Evolutionary conservation across 2,797 vertebrate genomes (phyloP).

Genomic region (Ambastaia sidthimunki): DNA sequence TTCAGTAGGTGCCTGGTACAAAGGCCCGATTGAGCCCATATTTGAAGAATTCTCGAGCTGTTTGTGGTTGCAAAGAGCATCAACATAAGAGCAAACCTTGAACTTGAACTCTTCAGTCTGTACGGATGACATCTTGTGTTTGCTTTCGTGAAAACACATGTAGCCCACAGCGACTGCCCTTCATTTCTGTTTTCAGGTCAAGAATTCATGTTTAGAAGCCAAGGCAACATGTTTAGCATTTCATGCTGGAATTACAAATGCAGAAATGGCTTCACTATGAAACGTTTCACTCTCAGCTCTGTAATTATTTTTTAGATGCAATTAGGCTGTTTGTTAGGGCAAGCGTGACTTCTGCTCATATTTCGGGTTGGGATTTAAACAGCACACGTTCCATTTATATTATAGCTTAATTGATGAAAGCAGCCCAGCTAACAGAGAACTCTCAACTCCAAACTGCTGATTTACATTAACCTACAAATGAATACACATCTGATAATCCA

Average conservation of each 20-base stretch:
- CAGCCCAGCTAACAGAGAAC: too few relatives aligned
- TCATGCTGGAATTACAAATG: background rate
- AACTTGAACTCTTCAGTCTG: constrained; percentile 24
- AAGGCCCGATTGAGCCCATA: background rate
- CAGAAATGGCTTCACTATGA: background rate
- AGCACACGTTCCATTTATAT: background rate
- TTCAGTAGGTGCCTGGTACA: constrained; percentile 16
- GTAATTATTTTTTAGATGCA: constrained; percentile 4
- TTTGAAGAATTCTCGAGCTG: constrained; percentile 9
- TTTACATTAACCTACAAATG: background rate
- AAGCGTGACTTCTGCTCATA: background rate
- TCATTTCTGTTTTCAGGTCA: constrained; percentile 49
- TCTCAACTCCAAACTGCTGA: too few relatives aligned
- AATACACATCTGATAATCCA: background rate
- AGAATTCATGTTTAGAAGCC: constrained; percentile 40
- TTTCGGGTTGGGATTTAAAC: background rate
- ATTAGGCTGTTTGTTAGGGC: background rate
- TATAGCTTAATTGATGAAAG: too few relatives aligned
- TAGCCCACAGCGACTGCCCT: constrained; percentile 26
- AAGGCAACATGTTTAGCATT: constrained; percentile 29
- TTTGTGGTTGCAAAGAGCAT: constrained; percentile 7
- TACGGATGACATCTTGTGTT: constrained; percentile 6
- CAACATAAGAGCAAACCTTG: constrained; percentile 35
- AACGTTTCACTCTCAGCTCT: background rate
- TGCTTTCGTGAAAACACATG: constrained; percentile 29